Evolutionary conservation across 92 coral and sea anemone species (phyloP).

Genomic region (Zoanthus gigantus): DNA sequence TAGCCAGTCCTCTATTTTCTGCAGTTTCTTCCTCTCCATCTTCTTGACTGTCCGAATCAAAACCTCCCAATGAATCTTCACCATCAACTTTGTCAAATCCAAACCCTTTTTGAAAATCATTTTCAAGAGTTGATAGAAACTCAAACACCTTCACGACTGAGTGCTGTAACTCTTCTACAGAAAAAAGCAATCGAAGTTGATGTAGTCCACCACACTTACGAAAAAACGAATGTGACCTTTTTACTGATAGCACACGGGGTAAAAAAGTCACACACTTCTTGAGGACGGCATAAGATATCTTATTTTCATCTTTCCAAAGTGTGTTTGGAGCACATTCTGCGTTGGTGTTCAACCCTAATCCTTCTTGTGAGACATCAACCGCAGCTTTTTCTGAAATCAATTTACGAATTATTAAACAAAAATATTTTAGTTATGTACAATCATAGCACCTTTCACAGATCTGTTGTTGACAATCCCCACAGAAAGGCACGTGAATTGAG

Average conservation of each 20-base stretch:
- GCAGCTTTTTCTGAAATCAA: slow-evolving; percentile 19
- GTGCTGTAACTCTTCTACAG: slow-evolving; percentile 73
- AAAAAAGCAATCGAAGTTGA: slow-evolving; percentile 73
- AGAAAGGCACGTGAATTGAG: too few species aligned
- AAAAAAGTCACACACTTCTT: slow-evolving; percentile 63
- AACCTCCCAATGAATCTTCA: neutral
- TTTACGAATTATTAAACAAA: neutral
- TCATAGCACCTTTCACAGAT: neutral
- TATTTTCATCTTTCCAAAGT: neutral
- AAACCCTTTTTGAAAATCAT: slow-evolving; percentile 31
- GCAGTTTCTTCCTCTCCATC: slow-evolving; percentile 29
- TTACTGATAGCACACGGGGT: slow-evolving; percentile 65
- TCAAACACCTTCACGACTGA: slow-evolving; percentile 78
- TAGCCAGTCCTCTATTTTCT: neutral
- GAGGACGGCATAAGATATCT: slow-evolving; percentile 66
- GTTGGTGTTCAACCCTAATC: neutral
- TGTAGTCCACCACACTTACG: slow-evolving; percentile 84
- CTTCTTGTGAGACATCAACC: neutral
- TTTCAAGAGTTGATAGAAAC: slow-evolving; percentile 74
- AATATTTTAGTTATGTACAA: neutral
- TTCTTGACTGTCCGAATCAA: slow-evolving; percentile 32
- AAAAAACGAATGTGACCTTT: slow-evolving; percentile 71
- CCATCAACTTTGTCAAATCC: slow-evolving; percentile 13
- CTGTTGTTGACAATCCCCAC: too few species aligned
- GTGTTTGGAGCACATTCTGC: neutral